These are phyloP conservation scores for Sebastes jordani DNA, from an alignment of 2,797 vertebrate genomes.

Conservation along the genomic window DNA sequence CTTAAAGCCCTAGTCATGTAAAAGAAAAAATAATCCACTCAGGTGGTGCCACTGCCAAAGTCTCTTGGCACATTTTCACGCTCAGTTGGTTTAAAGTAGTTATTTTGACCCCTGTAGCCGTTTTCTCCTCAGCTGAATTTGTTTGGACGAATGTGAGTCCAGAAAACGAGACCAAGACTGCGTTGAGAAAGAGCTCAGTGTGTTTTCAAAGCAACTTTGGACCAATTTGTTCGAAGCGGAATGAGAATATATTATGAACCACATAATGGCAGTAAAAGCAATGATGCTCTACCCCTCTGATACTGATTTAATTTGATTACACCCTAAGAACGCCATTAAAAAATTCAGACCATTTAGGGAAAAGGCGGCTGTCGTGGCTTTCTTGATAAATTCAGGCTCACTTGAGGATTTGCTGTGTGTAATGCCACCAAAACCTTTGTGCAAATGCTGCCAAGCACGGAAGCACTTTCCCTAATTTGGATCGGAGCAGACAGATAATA, in stretches of 20 bases:
- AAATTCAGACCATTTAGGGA: neutral
- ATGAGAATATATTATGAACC: neutral
- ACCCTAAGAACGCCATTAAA: neutral
- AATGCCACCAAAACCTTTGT: neutral
- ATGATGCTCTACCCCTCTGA: neutral
- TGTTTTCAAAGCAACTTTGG: neutral
- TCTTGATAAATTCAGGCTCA: neutral
- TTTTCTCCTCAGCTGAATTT: neutral
- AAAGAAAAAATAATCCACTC: neutral
- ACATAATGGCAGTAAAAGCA: neutral
- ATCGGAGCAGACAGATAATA: neutral
- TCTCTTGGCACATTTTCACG: neutral
- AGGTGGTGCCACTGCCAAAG: neutral
- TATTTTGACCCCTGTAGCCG: neutral
- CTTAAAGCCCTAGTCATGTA: neutral
- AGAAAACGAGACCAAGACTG: neutral
- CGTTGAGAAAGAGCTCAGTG: neutral
- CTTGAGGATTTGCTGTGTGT: neutral
- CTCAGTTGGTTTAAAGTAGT: neutral
- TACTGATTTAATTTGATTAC: neutral
- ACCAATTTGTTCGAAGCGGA: neutral
- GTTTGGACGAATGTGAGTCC: conserved; percentile 12
- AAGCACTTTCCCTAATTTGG: neutral
- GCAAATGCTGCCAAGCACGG: neutral
- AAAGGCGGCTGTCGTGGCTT: neutral